A percentile compares a stretch with the other conserved stretches of the same genome.
phyloP scores from a whole-genome alignment of 2,113 vertebrate genomes.

The Dasyurus viverrinus region DNA sequence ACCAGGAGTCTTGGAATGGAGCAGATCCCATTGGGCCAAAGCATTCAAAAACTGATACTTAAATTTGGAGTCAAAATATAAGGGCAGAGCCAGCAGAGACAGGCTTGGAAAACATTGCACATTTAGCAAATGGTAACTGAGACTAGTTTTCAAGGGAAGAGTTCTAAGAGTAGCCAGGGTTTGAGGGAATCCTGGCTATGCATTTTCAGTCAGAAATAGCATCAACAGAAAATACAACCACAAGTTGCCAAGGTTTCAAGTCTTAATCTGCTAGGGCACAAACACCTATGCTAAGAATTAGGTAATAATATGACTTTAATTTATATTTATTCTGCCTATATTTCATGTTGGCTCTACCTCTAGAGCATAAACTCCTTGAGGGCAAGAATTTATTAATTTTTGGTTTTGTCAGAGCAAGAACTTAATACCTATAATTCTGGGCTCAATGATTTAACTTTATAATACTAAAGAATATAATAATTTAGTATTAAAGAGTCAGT shows the following conservation, averaged over 20 bases:
- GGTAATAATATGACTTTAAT: neutral
- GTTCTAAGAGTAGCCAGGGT: neutral
- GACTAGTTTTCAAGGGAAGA: constrained; percentile 16
- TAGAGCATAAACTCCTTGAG: neutral
- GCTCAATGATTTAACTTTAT: neutral
- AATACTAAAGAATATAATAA: neutral
- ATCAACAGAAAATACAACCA: neutral
- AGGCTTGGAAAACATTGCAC: neutral
- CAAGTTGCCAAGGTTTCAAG: neutral
- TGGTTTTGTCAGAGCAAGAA: neutral
- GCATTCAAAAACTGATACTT: constrained; percentile 56
- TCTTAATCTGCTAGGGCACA: neutral
- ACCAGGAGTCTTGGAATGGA: constrained; percentile 53
- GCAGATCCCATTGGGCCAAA: constrained; percentile 48
- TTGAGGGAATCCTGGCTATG: neutral
- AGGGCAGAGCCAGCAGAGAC: constrained; percentile 20
- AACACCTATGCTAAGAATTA: neutral
- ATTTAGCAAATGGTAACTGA: constrained; percentile 30
- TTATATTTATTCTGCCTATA: neutral
- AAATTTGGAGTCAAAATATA: constrained; percentile 36
- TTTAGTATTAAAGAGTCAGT: no score
- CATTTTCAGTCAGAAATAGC: neutral
- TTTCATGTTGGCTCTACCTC: neutral
- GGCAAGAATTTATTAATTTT: neutral
- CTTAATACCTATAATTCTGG: neutral